A percentile compares a stretch with the other conserved stretches of the same genome.
phyloP scores from a whole-genome alignment of 2,797 vertebrate species.

The Gouania willdenowi region DNA sequence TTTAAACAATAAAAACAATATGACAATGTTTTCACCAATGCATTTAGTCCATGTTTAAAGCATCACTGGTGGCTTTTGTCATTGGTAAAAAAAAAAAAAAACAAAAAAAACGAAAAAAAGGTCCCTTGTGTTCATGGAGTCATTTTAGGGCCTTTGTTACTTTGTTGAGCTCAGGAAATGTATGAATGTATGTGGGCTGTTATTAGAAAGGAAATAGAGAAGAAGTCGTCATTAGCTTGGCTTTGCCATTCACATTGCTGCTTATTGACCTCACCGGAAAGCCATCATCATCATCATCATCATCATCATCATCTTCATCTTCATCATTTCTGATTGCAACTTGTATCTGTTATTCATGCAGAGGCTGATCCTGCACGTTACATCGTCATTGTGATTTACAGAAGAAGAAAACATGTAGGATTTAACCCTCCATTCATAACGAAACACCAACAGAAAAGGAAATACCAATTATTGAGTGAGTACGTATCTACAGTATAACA shows the following conservation, averaged over 20 bases:
- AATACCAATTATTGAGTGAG: too few relatives aligned
- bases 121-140: slow-evolving; percentile 12
- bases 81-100: too few relatives aligned
- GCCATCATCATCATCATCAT: too few relatives aligned
- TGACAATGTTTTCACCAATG: neutral
- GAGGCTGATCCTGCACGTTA: neutral
- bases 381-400: neutral
- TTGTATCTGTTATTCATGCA: neutral
- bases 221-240: slow-evolving; percentile 14
- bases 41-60: neutral
- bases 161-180: neutral
- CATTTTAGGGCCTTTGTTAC: slow-evolving; percentile 22
- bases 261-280: slow-evolving; percentile 6
- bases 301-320: too few relatives aligned
- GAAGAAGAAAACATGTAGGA: neutral
- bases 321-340: neutral
- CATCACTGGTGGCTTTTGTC: slow-evolving; percentile 1
- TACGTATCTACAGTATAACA: too few relatives aligned
- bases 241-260: slow-evolving; percentile 3
- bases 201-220: slow-evolving; percentile 4
- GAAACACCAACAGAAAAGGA: too few relatives aligned
- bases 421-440: too few relatives aligned
- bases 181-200: slow-evolving; percentile 1
- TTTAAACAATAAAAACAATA: neutral
- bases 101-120: too few relatives aligned